Conservation (phyloP, 2,888 invertebrate species). For the Hololepta plana region DNA sequence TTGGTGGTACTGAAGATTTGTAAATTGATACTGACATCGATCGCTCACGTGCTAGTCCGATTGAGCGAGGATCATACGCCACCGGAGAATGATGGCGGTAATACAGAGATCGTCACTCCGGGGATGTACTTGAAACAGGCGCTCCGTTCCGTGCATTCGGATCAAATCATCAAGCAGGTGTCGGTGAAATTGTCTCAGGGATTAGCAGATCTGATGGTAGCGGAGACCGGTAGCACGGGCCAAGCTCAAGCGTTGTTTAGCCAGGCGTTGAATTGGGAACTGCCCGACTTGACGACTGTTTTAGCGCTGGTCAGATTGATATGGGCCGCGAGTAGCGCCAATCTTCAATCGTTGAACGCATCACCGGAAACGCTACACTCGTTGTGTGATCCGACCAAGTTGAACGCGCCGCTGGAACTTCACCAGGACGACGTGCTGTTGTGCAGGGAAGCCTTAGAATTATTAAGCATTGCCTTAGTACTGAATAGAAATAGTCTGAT, state of each 20-base stretch:
- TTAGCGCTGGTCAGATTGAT: slow-evolving; percentile 58
- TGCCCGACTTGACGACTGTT: slow-evolving; percentile 56
- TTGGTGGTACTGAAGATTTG: slow-evolving; percentile 74
- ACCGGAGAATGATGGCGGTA: slow-evolving; percentile 20
- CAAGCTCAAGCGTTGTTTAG: slow-evolving; percentile 31
- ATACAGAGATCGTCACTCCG: slow-evolving; percentile 23
- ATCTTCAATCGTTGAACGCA: slow-evolving; percentile 37
- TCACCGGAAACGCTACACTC: slow-evolving; percentile 43
- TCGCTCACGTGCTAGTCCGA: slow-evolving; percentile 58
- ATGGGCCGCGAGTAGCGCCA: slow-evolving; percentile 61
- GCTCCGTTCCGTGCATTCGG: slow-evolving; percentile 64
- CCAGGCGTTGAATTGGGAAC: slow-evolving; percentile 44
- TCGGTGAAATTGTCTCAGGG: slow-evolving; percentile 68
- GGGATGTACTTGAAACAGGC: slow-evolving; percentile 57
- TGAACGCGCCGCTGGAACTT: slow-evolving; percentile 35
- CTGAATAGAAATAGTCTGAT: slow-evolving; percentile 78
- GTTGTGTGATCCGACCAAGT: slow-evolving; percentile 40
- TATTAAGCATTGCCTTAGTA: slow-evolving; percentile 76
- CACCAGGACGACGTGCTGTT: slow-evolving; percentile 23
- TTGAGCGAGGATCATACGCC: slow-evolving; percentile 26
- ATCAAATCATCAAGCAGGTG: slow-evolving; percentile 63
- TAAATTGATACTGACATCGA: slow-evolving; percentile 73
- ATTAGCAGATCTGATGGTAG: slow-evolving; percentile 43
- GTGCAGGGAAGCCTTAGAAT: slow-evolving; percentile 85
- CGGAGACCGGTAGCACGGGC: slow-evolving; percentile 19